Base-by-base conservation (phyloP, 2,113 vertebrate species). In the Guaruba guarouba region DNA sequence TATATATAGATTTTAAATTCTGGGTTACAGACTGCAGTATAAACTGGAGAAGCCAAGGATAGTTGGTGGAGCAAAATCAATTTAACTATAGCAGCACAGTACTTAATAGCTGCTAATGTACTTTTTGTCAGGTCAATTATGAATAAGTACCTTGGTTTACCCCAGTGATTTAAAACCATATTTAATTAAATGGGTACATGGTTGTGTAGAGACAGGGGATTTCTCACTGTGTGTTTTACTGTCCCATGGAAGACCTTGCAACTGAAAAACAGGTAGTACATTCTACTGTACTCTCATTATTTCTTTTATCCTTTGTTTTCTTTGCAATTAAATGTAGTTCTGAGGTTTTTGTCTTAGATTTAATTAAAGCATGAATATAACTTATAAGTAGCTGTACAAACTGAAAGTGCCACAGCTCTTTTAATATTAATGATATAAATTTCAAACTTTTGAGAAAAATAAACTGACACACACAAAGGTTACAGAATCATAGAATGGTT, bases 81-180 rank as follows among this genome's bases (percentile, higher is more conserved):
- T 44, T 80, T 43, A 71, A 33, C 17, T 49, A 7, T 31, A 24
- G 4, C 39, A 84, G 7, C 17, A 24, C 24, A 67, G 11, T 87
- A 28, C 3, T 84, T 68, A 92, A 41, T 46, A 69, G 27, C 20
- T 12, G 25, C 7, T 59, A 61, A 55, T 63, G 33, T 25, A 39
- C 10, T 75, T 83, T 51, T 49, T 61, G 35, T 33, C 43, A 85
- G 20, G 19, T 51, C 71, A 82, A 19, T 64, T 13, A 24, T 11
- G 51, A 89, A 28, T 81, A 52, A 87, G 18, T 39, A 41, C 29
- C 23, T 49, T 59, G 10, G 19, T 22, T 91, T 84, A 43, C 22
- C 3, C 29, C 10, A 33, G 0, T 55, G 23, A 39, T 84, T 78
- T n/a, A 11, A 88, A 92, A 91, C 10, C 1, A 0, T 28, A 16